Conservation (phyloP, 2,888 invertebrate genomes). For the Dicycla oo region DNA sequence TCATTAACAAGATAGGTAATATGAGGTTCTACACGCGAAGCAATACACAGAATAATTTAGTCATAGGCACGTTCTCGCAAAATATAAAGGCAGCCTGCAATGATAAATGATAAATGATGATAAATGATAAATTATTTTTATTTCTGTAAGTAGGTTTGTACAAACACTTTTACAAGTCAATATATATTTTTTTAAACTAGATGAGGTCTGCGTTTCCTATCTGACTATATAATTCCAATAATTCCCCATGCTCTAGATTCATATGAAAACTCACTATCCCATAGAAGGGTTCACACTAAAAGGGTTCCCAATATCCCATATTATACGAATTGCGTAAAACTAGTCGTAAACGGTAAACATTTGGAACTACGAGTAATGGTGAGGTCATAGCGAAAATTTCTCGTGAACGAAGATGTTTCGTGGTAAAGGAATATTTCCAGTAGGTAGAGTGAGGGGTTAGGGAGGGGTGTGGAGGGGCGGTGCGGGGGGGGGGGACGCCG, state of each 20-base stretch:
- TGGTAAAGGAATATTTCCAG: conserved; percentile 67
- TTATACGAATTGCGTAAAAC: conserved; percentile 58
- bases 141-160: too few relatives aligned
- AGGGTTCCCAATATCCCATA: conserved; percentile 46
- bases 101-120: too few relatives aligned
- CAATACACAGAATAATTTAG: conserved; percentile 41
- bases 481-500: conserved; percentile 41
- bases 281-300: conserved; percentile 43
- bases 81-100: conserved; percentile 28
- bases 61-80: conserved; percentile 28
- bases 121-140: too few relatives aligned
- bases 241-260: conserved; percentile 43
- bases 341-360: conserved; percentile 58
- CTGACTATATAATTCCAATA: too few relatives aligned
- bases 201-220: too few relatives aligned
- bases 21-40: conserved; percentile 4
- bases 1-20: conserved; percentile 6
- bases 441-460: conserved; percentile 50
- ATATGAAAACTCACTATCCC: conserved; percentile 38
- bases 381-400: conserved; percentile 66
- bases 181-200: too few relatives aligned
- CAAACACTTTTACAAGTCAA: too few relatives aligned
- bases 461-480: conserved; percentile 38
- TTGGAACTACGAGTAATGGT: conserved; percentile 54
- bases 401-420: conserved; percentile 65